Percentiles rank a stretch among this genome's conserved stretches.
Conservation (phyloP, 1,140 invertebrate genomes). For the Drosophila leontia region DNA sequence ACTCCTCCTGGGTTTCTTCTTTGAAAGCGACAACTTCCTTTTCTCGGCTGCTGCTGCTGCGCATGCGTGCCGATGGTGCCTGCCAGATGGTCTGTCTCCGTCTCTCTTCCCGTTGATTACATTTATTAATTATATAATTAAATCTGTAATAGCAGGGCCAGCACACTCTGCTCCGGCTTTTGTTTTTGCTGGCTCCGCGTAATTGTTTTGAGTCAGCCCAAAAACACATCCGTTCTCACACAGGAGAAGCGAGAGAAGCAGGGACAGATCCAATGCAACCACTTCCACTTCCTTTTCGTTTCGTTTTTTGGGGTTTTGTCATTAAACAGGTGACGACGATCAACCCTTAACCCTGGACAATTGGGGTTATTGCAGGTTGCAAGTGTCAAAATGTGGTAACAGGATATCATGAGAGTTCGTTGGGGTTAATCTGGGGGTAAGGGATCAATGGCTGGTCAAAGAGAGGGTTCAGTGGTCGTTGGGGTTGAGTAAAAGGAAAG, state of each 20-base stretch:
- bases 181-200: constrained; percentile 52
- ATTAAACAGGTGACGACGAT: constrained; percentile 36
- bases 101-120: constrained; percentile 63
- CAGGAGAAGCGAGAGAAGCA: constrained; percentile 3
- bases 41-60: constrained; percentile 42
- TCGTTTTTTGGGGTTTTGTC: constrained; percentile 56
- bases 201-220: constrained; percentile 61
- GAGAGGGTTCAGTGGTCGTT: constrained; percentile 15
- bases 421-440: constrained; percentile 34
- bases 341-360: constrained; percentile 59
- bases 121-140: constrained; percentile 84
- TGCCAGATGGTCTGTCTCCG: constrained; percentile 55
- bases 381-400: constrained; percentile 47
- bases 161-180: constrained; percentile 44
- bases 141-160: constrained; percentile 75
- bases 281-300: constrained; percentile 78
- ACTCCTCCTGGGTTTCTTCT: constrained; percentile 1
- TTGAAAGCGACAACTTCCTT: constrained; percentile 60
- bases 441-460: constrained; percentile 26
- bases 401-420: constrained; percentile 27
- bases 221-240: constrained; percentile 79
- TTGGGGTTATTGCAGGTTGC: constrained; percentile 5
- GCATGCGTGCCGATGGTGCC: constrained; percentile 68
- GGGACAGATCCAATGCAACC: constrained; percentile 49
- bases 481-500: constrained; percentile 11